A percentile compares a stretch with the other conserved stretches of the same genome.
Evolutionary conservation across 2,797 vertebrate genomes (phyloP).

Genomic region (Trichosurus vulpecula): DNA sequence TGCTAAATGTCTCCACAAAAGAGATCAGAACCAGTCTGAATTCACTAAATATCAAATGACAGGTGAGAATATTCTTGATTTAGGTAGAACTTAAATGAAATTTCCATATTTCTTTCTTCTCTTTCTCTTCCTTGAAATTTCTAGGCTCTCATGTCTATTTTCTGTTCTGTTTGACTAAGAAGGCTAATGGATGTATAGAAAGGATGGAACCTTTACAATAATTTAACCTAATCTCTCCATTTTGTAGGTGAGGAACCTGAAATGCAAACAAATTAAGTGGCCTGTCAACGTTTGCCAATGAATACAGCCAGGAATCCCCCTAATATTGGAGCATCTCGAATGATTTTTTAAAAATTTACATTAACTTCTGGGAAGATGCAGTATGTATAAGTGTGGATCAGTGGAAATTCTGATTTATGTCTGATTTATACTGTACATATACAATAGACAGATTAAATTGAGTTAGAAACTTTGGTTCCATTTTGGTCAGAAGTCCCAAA

Average conservation of each 20-base stretch:
- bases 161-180: slow-evolving; percentile 40
- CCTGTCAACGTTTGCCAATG: neutral
- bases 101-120: neutral
- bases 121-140: slow-evolving; percentile 21
- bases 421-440: slow-evolving; percentile 46
- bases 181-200: neutral
- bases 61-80: slow-evolving; percentile 48
- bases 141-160: slow-evolving; percentile 19
- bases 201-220: neutral
- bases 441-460: neutral
- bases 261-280: neutral
- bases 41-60: slow-evolving; percentile 32
- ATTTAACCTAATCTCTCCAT: neutral
- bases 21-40: slow-evolving; percentile 42
- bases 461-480: slow-evolving; percentile 24
- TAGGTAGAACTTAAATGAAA: slow-evolving; percentile 49
- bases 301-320: neutral
- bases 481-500: neutral
- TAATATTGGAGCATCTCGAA: neutral
- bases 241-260: neutral
- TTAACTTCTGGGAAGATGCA: slow-evolving; percentile 20
- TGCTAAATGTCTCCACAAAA: slow-evolving; percentile 67
- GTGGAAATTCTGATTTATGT: neutral
- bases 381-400: neutral
- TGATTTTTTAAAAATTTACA: neutral